Evolutionary conservation across 2,113 vertebrate genomes (phyloP), one percentile per base, ranked within the genome.

Genomic region (Catharus bicknelli): DNA sequence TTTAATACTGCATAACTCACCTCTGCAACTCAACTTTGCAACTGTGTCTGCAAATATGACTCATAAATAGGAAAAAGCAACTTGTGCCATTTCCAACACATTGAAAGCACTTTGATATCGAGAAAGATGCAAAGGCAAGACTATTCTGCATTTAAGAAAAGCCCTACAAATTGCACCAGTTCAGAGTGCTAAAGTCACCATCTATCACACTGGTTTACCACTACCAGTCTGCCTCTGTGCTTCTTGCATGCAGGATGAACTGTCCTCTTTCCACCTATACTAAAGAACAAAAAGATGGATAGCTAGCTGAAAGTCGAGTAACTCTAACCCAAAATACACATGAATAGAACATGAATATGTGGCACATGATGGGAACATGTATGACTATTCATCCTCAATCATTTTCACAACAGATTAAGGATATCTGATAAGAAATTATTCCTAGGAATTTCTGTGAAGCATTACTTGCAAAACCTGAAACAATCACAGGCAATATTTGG

Each of bases 81-180:
- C 5, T 61, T 57, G 36, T 32, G 11, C 34, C 61, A 38, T 34
- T 87, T 84, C 50, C 22, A 80, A 53, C 9, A 64, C 19, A 78
- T 8, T 73, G 19, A 27, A 55, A 74, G 13, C 23, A 15, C 13
- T 25, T 82, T 16, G 29, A 34, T 75, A 58, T 5, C 9, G 11
- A 30, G 26, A 72, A 81, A 73, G 3, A 45, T 7, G 13, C 30
- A 47, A 61, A 83, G 22, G 21, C 5, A 68, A 83, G 40, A 63
- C 13, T 9, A 63, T 38, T 16, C 8, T 68, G 14, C 14, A 34
- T 42, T 42, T 30, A 8, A 82, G 83, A 93, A 57, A 19, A 54
- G 0, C 3, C 18, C 11, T 29, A 40, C 3, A 32, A 83, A 72
- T 25, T 32, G 9, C 20, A 68, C 3, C 0, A 1, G 19, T 36